phyloP scores from a whole-genome alignment of 2,113 vertebrate species.

The Cinclus cinclus region DNA sequence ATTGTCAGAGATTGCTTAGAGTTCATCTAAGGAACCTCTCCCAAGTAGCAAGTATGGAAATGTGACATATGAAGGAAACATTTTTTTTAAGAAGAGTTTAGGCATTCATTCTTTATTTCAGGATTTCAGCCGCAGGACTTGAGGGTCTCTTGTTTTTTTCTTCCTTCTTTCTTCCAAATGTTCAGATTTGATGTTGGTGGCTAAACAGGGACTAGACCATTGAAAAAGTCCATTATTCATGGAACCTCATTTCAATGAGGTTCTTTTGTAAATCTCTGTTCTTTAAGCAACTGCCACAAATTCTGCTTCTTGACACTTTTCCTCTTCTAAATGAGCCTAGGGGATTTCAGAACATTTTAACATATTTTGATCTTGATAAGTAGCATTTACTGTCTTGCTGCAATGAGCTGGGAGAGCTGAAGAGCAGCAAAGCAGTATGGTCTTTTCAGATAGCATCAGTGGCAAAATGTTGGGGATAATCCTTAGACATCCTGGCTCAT shows the following conservation, averaged over 20 bases:
- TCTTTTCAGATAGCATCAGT: not conserved
- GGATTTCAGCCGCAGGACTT: not conserved
- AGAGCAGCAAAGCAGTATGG: not conserved
- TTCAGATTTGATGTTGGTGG: not conserved
- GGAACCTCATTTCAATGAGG: not conserved
- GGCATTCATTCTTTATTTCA: not conserved
- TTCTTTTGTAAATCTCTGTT: not conserved
- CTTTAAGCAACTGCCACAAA: not conserved
- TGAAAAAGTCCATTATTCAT: not conserved
- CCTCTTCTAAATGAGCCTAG: not conserved
- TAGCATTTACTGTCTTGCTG: not conserved
- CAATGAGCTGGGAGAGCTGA: not conserved
- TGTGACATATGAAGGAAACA: not conserved
- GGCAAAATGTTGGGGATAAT: not conserved
- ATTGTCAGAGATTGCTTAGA: not conserved
- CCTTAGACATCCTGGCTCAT: not conserved
- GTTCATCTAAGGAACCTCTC: slow-evolving; percentile 27
- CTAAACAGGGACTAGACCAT: not conserved
- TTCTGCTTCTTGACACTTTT: not conserved
- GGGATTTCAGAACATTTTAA: not conserved
- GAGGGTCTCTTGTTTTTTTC: not conserved
- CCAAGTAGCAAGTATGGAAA: slow-evolving; percentile 10
- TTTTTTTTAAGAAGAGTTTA: not conserved
- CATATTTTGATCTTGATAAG: not conserved
- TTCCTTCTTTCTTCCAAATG: not conserved